These are phyloP conservation scores for Pterocles burchelli DNA, from an alignment of 2,113 vertebrate genomes.

Conservation along the genomic window DNA sequence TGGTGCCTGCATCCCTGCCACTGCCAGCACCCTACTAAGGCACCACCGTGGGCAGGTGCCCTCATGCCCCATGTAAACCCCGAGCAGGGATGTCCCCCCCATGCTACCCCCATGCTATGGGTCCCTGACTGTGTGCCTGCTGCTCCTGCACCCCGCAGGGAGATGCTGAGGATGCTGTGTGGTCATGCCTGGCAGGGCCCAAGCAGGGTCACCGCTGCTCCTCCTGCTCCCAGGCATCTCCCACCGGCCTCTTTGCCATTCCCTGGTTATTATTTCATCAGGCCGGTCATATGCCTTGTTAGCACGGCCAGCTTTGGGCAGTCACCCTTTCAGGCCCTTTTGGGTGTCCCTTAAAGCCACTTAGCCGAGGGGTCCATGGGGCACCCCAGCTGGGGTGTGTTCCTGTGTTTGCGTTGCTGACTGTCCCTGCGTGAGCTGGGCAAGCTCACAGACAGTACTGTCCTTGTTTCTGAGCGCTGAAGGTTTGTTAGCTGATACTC, in stretches of 20 bases:
- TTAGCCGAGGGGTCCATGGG: not conserved
- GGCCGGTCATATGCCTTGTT: not conserved
- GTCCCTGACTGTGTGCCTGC: not conserved
- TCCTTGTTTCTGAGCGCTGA: not conserved
- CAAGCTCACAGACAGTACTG: not conserved
- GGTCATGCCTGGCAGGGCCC: not conserved
- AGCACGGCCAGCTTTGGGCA: not conserved
- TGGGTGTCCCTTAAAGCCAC: not conserved
- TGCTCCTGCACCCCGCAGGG: fast-evolving
- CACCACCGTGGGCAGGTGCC: not conserved
- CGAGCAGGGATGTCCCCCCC: fast-evolving
- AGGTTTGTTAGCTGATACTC: fast-evolving
- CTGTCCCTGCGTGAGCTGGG: fast-evolving
- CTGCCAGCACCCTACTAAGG: not conserved
- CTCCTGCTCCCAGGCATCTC: not conserved
- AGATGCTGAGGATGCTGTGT: not conserved
- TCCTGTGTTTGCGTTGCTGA: not conserved
- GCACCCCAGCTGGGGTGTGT: not conserved
- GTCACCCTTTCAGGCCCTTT: not conserved
- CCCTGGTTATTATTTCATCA: not conserved
- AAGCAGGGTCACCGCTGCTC: not conserved
- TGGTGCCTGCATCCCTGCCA: fast-evolving
- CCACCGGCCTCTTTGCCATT: fast-evolving
- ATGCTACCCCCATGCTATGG: fast-evolving
- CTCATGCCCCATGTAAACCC: fast-evolving